Evolutionary conservation across 2,888 invertebrate genomes (phyloP).

Genomic region (Drosophila falleni): DNA sequence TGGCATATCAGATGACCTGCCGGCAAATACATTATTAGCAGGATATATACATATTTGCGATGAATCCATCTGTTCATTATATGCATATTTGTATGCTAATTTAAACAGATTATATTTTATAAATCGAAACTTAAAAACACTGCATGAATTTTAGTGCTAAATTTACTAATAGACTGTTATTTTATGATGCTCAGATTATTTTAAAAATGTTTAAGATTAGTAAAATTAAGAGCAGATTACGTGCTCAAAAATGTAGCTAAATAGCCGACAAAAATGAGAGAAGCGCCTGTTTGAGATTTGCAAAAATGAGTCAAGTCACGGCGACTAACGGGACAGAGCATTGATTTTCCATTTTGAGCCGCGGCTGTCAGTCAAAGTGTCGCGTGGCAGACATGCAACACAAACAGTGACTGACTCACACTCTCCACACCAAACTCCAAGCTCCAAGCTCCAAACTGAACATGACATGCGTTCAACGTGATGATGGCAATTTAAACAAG

Average conservation of each 20-base stretch:
- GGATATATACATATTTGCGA: slow-evolving; percentile 9
- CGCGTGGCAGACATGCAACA: slow-evolving; percentile 52
- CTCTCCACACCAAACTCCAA: slow-evolving; percentile 24
- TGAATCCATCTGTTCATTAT: slow-evolving; percentile 13
- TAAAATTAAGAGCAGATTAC: not conserved
- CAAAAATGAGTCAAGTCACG: slow-evolving; percentile 62
- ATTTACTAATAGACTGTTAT: not conserved
- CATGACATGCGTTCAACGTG: slow-evolving; percentile 75
- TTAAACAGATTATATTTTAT: slow-evolving; percentile 12
- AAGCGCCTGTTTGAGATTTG: slow-evolving; percentile 26
- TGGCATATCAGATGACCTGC: slow-evolving; percentile 18
- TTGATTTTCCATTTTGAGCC: slow-evolving; percentile 74
- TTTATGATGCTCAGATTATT: too few relatives aligned
- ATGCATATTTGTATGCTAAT: slow-evolving; percentile 14
- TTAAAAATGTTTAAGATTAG: too few relatives aligned
- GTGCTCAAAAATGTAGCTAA: not conserved
- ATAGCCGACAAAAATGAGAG: slow-evolving; percentile 1
- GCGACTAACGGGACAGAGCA: slow-evolving; percentile 42
- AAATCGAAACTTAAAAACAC: not conserved
- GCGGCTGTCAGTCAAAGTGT: slow-evolving; percentile 74
- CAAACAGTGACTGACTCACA: slow-evolving; percentile 13
- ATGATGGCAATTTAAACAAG: slow-evolving; percentile 80
- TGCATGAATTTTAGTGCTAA: not conserved
- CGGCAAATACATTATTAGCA: slow-evolving; percentile 6
- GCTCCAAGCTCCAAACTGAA: slow-evolving; percentile 25